These are phyloP conservation scores for Carettochelys insculpta DNA, from an alignment of 2,113 vertebrate species.

Conservation along the genomic window DNA sequence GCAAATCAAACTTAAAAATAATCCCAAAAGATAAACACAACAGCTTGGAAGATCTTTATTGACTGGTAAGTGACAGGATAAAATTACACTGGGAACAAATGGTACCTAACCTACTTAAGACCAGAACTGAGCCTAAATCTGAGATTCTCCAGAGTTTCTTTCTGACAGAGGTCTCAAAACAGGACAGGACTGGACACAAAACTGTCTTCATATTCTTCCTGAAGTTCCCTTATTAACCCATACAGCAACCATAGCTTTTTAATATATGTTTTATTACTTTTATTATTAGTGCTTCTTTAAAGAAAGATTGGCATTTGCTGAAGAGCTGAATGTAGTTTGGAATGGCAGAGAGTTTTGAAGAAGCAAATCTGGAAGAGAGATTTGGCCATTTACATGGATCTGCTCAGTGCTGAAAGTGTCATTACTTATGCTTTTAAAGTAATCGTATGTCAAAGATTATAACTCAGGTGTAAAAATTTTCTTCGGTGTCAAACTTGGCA, in stretches of 20 bases:
- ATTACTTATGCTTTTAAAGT: neutral
- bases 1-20: neutral
- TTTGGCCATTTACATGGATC: neutral
- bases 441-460: neutral
- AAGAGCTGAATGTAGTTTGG: neutral
- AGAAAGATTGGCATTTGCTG: too few species aligned
- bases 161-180: neutral
- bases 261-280: neutral
- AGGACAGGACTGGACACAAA: neutral
- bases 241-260: neutral
- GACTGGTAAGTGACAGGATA: neutral
- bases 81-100: neutral
- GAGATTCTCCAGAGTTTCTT: neutral
- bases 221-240: conserved; percentile 21
- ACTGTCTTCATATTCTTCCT: neutral
- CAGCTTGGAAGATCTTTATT: neutral
- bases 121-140: neutral
- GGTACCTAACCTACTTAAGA: conserved; percentile 1
- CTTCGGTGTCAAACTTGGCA: neutral
- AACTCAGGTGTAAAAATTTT: neutral
- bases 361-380: neutral
- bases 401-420: neutral
- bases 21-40: neutral
- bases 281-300: neutral
- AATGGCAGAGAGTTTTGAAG: neutral